phyloP scores from a whole-genome alignment of 2,797 vertebrate species.

The Sebastes oblongus region DNA sequence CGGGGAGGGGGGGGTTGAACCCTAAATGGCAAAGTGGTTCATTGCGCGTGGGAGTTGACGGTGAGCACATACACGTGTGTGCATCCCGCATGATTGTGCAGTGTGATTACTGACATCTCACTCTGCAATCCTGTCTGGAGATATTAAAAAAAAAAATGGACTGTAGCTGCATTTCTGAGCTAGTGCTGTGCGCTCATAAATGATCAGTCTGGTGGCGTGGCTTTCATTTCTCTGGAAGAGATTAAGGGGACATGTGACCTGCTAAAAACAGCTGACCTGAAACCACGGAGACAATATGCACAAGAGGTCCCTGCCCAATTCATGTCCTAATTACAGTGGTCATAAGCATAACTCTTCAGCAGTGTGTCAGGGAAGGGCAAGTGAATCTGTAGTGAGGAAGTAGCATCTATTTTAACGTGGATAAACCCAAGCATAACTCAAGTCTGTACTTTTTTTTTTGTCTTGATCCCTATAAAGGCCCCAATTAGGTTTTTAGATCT shows the following conservation, averaged over 20 bases:
- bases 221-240: conserved; percentile 20
- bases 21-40: conserved; percentile 56
- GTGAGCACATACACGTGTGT: conserved; percentile 8
- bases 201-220: not conserved
- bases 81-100: conserved; percentile 1
- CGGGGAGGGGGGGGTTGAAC: conserved; percentile 51
- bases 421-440: not conserved
- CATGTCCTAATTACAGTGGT: conserved; percentile 69
- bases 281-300: conserved; percentile 46
- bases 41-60: conserved; percentile 57
- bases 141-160: not conserved
- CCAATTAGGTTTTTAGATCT: not conserved
- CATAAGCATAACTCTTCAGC: conserved; percentile 31
- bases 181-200: not conserved
- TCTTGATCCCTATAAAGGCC: not conserved
- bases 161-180: not conserved
- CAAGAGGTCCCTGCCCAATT: conserved; percentile 53
- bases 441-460: not conserved
- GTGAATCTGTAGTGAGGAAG: conserved; percentile 25
- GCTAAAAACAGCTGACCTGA: conserved; percentile 75
- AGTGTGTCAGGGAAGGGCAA: conserved; percentile 10
- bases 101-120: conserved; percentile 18
- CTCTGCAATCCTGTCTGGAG: not conserved
- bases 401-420: not conserved
- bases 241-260: conserved; percentile 58